Evolutionary conservation across 2,113 vertebrate species (phyloP), one percentile per base, ranked within the genome.

Genomic region (Apeltes quadracus): DNA sequence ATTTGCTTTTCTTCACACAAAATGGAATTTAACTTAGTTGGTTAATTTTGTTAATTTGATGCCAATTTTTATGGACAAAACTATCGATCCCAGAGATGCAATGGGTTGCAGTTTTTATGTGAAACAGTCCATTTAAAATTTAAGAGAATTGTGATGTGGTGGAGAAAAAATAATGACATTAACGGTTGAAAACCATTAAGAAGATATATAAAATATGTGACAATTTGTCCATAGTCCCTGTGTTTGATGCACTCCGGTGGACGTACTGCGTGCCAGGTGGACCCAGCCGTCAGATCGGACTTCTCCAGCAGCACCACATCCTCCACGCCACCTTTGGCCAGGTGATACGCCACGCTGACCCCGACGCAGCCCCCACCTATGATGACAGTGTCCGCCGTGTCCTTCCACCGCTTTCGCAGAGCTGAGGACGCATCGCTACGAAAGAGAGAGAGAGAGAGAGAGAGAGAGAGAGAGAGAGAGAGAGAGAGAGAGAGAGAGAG

Each of bases 201-300:
- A 5, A 48, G 38, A 36, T 23, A 22, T 39, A 23, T 54, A 7
- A 29, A 48, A 25, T 5, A 22, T 41, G 50, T 23, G 12, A 11
- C 22, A 51, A n/a, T 15, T 5, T 27, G 10, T 51, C 59, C 32
- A 27, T 20, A 18, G 22, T 32, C 25, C 3, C n/a, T 44, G 48
- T 23, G 14, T 7, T 20, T 9, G 56, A 14, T 1, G 22, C 16
- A 43, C 22, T 32, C 13, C 44, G 22, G 7, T 3, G 3, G 27
- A 86, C 95, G 85, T 96, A 99, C 98, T 89, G 98, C 97, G 2
- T 99, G 98, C 97, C 97, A 99, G 23, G 97, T 99, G 76, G 97
- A 99, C 70, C 98, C 98, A 59, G 97, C 97, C 1, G 98, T 99
- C 84, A 98, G 95, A 83, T 99, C 97, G 0, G 96, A 95, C 87